Conservation (phyloP, 2,113 vertebrate species). For the Labrus mixtus region DNA sequence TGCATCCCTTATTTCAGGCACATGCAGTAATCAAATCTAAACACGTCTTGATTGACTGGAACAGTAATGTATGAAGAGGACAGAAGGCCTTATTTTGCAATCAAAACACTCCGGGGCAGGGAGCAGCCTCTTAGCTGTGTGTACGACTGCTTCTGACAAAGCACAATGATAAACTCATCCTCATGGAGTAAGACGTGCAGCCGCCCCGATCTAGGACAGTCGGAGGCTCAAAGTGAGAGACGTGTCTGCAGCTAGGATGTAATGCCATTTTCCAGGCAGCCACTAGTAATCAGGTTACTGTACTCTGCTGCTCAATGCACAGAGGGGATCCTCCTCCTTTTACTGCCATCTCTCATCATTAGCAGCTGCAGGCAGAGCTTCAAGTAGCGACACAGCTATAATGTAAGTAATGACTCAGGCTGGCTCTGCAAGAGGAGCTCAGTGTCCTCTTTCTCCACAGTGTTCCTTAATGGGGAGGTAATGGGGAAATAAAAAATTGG, state of each 20-base stretch:
- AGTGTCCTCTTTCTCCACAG: conserved; percentile 44
- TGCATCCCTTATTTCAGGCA: conserved; percentile 16
- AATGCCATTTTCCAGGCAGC: conserved; percentile 74
- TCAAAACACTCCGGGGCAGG: conserved; percentile 42
- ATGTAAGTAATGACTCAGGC: conserved; percentile 59
- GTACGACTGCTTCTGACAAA: conserved; percentile 36
- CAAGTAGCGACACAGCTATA: conserved; percentile 50
- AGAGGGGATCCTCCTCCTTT: conserved; percentile 69
- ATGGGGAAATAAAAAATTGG: conserved; percentile 55
- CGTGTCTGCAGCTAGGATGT: conserved; percentile 60
- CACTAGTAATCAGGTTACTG: conserved; percentile 79
- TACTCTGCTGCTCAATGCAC: conserved; percentile 62
- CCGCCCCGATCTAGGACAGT: conserved; percentile 65
- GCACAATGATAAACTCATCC: conserved; percentile 55
- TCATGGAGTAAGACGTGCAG: conserved; percentile 32
- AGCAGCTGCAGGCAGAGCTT: conserved; percentile 65
- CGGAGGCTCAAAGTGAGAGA: conserved; percentile 39
- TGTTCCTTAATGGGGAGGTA: conserved; percentile 68
- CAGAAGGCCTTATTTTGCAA: conserved; percentile 40
- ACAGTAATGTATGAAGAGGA: conserved; percentile 37
- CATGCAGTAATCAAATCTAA: conserved; percentile 49
- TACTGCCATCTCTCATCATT: conserved; percentile 74
- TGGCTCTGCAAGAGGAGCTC: conserved; percentile 48
- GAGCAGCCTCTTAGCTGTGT: neutral
- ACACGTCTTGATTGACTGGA: conserved; percentile 23